Evolutionary conservation across 2,113 vertebrate species (phyloP).

Genomic region (Caracal caracal): DNA sequence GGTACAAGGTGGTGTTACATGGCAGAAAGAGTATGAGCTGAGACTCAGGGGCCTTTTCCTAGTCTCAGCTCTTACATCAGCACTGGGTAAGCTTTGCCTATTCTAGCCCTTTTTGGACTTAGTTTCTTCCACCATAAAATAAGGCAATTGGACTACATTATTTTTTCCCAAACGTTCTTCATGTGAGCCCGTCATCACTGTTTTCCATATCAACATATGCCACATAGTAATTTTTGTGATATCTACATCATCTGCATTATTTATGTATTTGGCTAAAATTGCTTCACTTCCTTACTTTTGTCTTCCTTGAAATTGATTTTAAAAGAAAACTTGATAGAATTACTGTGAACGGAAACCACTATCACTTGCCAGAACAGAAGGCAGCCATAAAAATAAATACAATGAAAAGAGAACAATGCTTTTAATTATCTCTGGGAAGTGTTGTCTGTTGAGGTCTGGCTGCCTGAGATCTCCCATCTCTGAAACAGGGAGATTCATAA

Average conservation of each 20-base stretch:
- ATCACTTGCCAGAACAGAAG: conserved; percentile 59
- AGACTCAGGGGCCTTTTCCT: background rate
- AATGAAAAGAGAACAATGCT: conserved; percentile 30
- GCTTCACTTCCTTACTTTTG: background rate
- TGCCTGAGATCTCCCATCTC: background rate
- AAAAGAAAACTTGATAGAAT: conserved; percentile 47
- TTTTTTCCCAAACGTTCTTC: background rate
- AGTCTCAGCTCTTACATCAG: background rate
- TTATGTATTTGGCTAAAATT: background rate
- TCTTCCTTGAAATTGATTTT: conserved; percentile 55
- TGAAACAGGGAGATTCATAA: background rate
- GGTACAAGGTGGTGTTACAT: background rate
- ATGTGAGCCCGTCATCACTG: background rate
- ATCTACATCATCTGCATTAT: background rate
- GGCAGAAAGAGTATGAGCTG: background rate
- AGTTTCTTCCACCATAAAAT: background rate
- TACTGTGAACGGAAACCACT: conserved; percentile 41
- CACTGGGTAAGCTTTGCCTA: background rate
- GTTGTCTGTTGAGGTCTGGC: background rate
- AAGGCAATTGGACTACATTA: background rate
- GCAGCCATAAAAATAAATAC: background rate
- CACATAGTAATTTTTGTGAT: background rate
- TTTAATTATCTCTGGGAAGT: conserved; percentile 19
- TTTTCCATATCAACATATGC: background rate
- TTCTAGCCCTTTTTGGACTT: background rate